Evolutionary conservation across 2,888 invertebrate species (phyloP).

Genomic region (Rotaria sp.): DNA sequence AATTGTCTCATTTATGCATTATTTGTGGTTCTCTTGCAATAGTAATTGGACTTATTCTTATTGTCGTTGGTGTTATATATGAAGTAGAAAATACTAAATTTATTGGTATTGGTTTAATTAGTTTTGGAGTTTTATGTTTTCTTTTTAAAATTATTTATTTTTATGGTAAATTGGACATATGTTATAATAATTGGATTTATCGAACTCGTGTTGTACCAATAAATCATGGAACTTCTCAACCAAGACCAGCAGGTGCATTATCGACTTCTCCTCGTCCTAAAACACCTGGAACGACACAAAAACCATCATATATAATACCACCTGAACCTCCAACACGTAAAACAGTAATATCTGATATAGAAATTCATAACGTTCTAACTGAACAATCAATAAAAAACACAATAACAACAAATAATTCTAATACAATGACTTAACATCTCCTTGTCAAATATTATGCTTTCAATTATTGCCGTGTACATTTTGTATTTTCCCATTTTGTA

Average conservation of each 20-base stretch:
- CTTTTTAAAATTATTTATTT: neutral
- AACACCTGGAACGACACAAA: neutral
- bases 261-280: neutral
- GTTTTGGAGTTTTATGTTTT: neutral
- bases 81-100: neutral
- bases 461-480: neutral
- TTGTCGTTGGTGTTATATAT: neutral
- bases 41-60: neutral
- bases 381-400: neutral
- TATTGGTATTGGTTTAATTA: neutral
- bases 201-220: neutral
- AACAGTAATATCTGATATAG: neutral
- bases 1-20: neutral
- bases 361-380: neutral
- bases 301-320: neutral
- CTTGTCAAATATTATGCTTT: neutral
- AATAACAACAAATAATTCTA: neutral
- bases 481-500: neutral
- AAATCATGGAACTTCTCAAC: neutral
- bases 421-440: neutral
- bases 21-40: neutral
- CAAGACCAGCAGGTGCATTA: neutral
- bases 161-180: neutral
- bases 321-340: neutral
- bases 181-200: conserved; percentile 14